Evolutionary conservation across 2,113 vertebrate genomes (phyloP).

Genomic region (Bostrychus sinensis): DNA sequence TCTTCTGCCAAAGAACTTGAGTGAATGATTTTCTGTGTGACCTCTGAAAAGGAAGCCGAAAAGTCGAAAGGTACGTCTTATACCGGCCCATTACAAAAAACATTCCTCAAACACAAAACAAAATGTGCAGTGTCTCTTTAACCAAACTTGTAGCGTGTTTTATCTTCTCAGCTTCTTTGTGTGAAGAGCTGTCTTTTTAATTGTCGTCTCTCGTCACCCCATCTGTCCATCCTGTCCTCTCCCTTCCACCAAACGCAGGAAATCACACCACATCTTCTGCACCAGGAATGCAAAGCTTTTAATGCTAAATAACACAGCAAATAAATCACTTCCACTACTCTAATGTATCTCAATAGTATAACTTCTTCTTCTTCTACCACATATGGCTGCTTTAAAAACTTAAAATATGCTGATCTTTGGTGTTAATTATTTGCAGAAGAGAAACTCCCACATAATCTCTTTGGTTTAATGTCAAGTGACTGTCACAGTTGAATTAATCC

Average conservation of each 20-base stretch:
- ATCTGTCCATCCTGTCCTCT: constrained; percentile 41
- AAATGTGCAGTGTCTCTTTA: neutral
- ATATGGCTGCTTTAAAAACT: neutral
- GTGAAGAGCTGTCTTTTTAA: constrained; percentile 14
- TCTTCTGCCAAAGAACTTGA: too few relatives aligned
- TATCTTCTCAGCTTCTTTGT: neutral
- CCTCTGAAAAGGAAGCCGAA: too few relatives aligned
- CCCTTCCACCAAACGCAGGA: constrained; percentile 35
- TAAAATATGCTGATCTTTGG: neutral
- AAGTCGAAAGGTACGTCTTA: too few relatives aligned
- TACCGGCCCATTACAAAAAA: too few relatives aligned
- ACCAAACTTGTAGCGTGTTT: neutral
- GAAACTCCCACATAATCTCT: neutral
- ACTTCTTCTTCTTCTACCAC: neutral
- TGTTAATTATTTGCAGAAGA: neutral
- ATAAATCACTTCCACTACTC: constrained; percentile 5
- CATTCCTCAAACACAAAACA: neutral
- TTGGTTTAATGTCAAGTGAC: constrained; percentile 8
- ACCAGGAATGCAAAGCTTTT: constrained; percentile 39
- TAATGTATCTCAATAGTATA: neutral
- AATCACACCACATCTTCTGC: constrained; percentile 18
- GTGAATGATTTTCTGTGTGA: too few relatives aligned
- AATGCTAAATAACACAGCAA: neutral
- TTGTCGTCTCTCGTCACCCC: constrained; percentile 22
- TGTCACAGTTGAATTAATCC: neutral